Base-by-base conservation (phyloP, 1,140 invertebrate species). In the Gonioctena quinquepunctata region DNA sequence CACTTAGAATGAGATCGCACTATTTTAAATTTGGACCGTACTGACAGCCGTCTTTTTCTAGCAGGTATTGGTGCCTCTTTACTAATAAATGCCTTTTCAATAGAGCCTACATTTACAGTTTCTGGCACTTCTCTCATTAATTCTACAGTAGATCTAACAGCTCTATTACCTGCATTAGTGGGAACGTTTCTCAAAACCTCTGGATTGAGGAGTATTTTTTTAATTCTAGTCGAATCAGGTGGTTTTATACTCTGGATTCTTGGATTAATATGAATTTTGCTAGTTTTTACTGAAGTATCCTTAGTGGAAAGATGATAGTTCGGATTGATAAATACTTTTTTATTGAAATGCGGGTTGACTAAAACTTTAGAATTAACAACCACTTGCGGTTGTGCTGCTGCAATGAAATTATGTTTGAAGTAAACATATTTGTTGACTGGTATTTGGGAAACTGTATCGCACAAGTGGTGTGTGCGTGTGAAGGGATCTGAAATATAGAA, bases 241-340 rank as follows among this genome's bases (percentile, higher is more conserved):
- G 59, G n/a, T 64, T 67, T 49, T 25, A 52, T 13, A 66, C 8
- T 66, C 13, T 57, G 28, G n/a, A 52, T 28, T 11, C 69, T 71
- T 16, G 71, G 74, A 71, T 75, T 73, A 28, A 76, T 72, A 27
- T 74, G 69, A 25, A 76, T 69, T 68, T 75, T 72, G 33, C 16
- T 42, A n/a, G 11, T 42, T 42, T 26, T 25, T 11, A 26, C 33
- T 42, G 33, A n/a, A 2, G 13, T n/a, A 42, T 42, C 11, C 4
- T 25, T 19, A 16, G 3, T 68, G 26, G 1, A 11, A 19, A 25
- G 19, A 16, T 54, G n/a, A 73, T 80, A 81, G 62, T 81, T 75
- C 8, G 79, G 81, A 75, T 81, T 82, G 13, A 82, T 69, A 65
- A 77, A 77, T 11, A 81, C 80, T 56, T 74, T 79, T 25, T 70